phyloP scores from a whole-genome alignment of 1,140 invertebrate species.

The Papilio machaon region DNA sequence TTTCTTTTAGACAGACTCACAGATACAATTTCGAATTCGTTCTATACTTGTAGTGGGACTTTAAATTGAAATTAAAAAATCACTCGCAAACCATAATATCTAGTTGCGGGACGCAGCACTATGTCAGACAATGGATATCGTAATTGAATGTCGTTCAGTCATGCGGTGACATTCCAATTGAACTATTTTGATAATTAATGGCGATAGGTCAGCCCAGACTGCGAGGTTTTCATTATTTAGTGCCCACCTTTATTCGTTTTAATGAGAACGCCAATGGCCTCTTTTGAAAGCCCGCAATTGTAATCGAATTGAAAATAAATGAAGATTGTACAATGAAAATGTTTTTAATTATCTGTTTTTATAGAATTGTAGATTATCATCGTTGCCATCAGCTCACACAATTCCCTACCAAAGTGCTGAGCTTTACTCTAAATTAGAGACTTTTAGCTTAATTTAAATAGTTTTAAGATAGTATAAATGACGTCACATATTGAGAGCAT shows the following conservation, averaged over 20 bases:
- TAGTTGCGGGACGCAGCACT: not conserved
- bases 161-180: slow-evolving; percentile 27
- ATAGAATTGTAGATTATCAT: not conserved
- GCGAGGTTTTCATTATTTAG: slow-evolving; percentile 25
- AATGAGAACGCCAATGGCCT: slow-evolving; percentile 10
- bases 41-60: not conserved
- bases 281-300: slow-evolving; percentile 3
- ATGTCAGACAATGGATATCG: slow-evolving; percentile 14
- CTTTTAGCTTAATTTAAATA: too few species aligned
- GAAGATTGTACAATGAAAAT: not conserved
- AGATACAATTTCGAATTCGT: not conserved
- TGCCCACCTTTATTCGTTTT: slow-evolving; percentile 30
- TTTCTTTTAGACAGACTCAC: not conserved
- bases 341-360: not conserved
- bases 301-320: slow-evolving; percentile 25
- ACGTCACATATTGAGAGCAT: too few species aligned
- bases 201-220: slow-evolving; percentile 22
- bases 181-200: slow-evolving; percentile 40
- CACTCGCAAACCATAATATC: not conserved
- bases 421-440: too few species aligned
- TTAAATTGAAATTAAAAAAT: slow-evolving; percentile 1
- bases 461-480: too few species aligned
- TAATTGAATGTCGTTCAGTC: slow-evolving; percentile 31
- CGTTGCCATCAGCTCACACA: not conserved
- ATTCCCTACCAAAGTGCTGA: too few species aligned